Percentiles rank a stretch among this genome's conserved stretches.
Conservation (phyloP, 2,888 invertebrate genomes). For the Polyploca ridens region DNA sequence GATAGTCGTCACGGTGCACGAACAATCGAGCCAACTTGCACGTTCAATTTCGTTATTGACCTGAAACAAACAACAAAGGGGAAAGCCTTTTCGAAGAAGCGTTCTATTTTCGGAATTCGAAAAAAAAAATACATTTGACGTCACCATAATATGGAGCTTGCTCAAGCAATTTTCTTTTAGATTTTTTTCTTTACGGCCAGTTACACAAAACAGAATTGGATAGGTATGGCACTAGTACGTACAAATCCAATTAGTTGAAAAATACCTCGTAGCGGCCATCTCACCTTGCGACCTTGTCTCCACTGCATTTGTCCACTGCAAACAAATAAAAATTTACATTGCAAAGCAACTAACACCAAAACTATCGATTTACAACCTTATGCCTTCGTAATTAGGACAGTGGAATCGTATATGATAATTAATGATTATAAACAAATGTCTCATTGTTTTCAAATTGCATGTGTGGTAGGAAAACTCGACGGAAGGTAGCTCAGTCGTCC, state of each 20-base stretch:
- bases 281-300: conserved; percentile 3
- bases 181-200: not conserved
- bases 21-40: conserved; percentile 4
- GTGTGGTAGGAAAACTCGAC: conserved; percentile 28
- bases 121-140: no score
- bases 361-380: conserved; percentile 2
- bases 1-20: not conserved
- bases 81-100: not conserved
- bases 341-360: not conserved
- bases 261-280: conserved; percentile 3
- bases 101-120: not conserved
- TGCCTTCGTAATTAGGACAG: not conserved
- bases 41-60: not conserved
- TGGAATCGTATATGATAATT: not conserved
- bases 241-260: conserved; percentile 6
- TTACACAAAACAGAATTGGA: not conserved
- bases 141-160: no score
- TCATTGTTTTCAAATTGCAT: conserved; percentile 26
- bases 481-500: conserved; percentile 50
- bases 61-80: not conserved
- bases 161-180: no score
- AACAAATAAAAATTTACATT: conserved; percentile 13
- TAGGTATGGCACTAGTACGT: not conserved
- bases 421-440: conserved; percentile 9
- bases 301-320: conserved; percentile 11